phyloP scores from a whole-genome alignment of 2,888 invertebrate genomes.

The Ormyrus labotus region DNA sequence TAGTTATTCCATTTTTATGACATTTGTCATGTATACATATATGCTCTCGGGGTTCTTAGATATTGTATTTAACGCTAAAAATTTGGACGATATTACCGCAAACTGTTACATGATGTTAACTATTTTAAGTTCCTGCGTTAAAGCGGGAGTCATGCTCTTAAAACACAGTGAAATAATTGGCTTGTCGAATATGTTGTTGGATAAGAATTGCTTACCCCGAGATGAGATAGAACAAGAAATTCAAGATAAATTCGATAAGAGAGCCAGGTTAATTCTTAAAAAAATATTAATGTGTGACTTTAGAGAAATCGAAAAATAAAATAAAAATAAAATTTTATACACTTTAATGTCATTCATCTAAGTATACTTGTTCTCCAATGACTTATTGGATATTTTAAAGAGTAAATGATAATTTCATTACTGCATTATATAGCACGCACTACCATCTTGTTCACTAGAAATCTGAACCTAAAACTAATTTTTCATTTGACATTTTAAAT shows the following conservation, averaged over 20 bases:
- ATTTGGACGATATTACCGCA: conserved; percentile 1
- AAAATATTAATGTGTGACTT: neutral
- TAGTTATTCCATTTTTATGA: conserved; percentile 10
- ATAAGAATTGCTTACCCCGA: conserved; percentile 2
- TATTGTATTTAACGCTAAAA: conserved; percentile 15
- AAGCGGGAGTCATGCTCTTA: neutral
- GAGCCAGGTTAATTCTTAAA: neutral
- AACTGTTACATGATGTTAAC: conserved; percentile 16
- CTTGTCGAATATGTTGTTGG: neutral
- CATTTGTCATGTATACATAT: conserved; percentile 10
- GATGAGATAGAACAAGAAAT: neutral
- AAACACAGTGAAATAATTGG: neutral
- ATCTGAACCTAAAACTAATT: too few species aligned
- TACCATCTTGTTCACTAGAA: too few species aligned
- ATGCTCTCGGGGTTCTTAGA: conserved; percentile 14
- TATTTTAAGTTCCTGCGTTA: conserved; percentile 1
- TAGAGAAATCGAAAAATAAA: too few species aligned
- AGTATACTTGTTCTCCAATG: too few species aligned
- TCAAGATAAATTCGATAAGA: conserved; percentile 6
- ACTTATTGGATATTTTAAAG: too few species aligned
- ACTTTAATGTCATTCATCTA: too few species aligned
- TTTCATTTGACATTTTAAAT: neutral
- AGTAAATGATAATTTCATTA: too few species aligned
- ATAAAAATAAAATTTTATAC: neutral
- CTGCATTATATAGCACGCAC: too few species aligned